A percentile compares a stretch with the other conserved stretches of the same genome.
Conservation (phyloP, 1,140 invertebrate species). For the Psilanteris sp. region DNA sequence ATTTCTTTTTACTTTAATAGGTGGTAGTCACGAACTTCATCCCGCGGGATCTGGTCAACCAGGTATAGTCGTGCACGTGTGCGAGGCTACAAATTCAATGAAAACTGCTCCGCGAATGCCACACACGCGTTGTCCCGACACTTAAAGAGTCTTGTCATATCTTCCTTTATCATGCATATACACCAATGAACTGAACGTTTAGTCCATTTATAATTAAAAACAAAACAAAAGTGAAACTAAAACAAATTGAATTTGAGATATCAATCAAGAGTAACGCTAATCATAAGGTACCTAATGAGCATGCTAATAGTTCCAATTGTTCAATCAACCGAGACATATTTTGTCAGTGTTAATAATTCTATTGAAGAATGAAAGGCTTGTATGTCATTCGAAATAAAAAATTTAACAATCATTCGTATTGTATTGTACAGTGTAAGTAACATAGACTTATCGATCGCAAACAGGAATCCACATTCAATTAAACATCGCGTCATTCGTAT, state of each 20-base stretch:
- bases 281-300: slow-evolving; percentile 51
- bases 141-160: slow-evolving; percentile 67
- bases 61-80: slow-evolving; percentile 92
- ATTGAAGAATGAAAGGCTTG: slow-evolving; percentile 47
- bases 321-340: slow-evolving; percentile 59
- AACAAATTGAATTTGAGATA: slow-evolving; percentile 29
- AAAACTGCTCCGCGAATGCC: slow-evolving; percentile 72
- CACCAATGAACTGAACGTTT: slow-evolving; percentile 68
- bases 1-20: slow-evolving; percentile 65
- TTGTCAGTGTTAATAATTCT: slow-evolving; percentile 60
- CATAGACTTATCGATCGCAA: slow-evolving; percentile 45
- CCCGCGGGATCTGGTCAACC: slow-evolving; percentile 91
- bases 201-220: slow-evolving; percentile 70
- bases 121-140: slow-evolving; percentile 78
- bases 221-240: slow-evolving; percentile 5
- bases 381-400: slow-evolving; percentile 52
- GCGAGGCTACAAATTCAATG: slow-evolving; percentile 78
- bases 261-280: slow-evolving; percentile 56
- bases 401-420: slow-evolving; percentile 57
- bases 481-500: slow-evolving; percentile 15
- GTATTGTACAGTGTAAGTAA: slow-evolving; percentile 60
- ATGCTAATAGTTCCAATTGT: slow-evolving; percentile 63
- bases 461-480: slow-evolving; percentile 19
- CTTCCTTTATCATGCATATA: slow-evolving; percentile 48
- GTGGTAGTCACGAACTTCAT: slow-evolving; percentile 90